Percentiles rank a stretch among this genome's conserved stretches.
Conservation (phyloP, 2,797 vertebrate species). For the Fringilla coelebs region DNA sequence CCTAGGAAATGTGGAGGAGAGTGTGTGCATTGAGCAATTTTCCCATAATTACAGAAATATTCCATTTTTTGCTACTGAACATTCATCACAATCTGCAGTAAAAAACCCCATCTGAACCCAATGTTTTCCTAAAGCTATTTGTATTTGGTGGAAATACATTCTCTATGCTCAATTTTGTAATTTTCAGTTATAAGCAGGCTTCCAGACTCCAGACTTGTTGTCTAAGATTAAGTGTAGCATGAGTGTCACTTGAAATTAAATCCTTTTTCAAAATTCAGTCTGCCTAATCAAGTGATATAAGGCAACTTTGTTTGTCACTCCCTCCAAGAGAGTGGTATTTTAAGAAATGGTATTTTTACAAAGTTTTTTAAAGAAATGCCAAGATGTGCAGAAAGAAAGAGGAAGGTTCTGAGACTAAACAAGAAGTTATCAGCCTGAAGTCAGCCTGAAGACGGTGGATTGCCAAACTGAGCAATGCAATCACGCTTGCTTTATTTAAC, state of each 20-base stretch:
- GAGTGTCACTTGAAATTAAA: not conserved
- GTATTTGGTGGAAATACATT: not conserved
- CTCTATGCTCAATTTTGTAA: not conserved
- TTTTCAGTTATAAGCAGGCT: not conserved
- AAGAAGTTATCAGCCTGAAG: not conserved
- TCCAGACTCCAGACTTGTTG: not conserved
- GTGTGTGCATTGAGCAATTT: not conserved
- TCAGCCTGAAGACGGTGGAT: not conserved
- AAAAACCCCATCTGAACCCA: not conserved
- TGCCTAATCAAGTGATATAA: not conserved
- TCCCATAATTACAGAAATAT: not conserved
- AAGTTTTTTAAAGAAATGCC: not conserved
- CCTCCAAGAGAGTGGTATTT: not conserved
- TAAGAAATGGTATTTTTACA: not conserved
- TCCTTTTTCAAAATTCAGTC: not conserved
- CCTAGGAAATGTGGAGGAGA: not conserved
- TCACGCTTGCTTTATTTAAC: not conserved
- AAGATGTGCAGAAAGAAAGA: slow-evolving; percentile 38
- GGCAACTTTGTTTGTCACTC: not conserved
- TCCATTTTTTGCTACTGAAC: not conserved
- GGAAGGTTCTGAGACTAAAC: slow-evolving; percentile 29
- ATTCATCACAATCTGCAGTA: not conserved
- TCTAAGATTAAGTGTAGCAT: not conserved
- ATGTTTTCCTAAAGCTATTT: not conserved
- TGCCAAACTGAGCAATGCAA: not conserved